phyloP scores from a whole-genome alignment of 35 echinoderm and acorn worm species.

The Nesometra sesokonis region DNA sequence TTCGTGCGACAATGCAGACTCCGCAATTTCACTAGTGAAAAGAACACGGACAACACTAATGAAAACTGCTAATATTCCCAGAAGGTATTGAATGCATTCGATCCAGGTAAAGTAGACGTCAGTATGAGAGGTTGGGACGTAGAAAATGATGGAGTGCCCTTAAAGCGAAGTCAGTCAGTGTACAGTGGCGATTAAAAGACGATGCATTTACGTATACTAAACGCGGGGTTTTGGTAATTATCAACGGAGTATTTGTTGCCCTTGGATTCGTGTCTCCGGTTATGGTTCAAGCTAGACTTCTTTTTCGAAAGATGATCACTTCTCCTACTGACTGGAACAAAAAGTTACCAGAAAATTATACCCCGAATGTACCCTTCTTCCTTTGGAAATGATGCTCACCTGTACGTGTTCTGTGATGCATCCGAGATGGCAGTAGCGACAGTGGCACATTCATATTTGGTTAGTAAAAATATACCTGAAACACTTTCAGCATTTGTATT shows the following conservation, averaged over 20 bases:
- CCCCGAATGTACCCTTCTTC: not conserved
- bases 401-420: no score
- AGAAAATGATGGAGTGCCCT: no score
- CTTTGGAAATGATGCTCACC: not conserved
- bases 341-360: not conserved
- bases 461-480: no score
- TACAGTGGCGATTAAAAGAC: conserved; percentile 13
- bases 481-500: no score
- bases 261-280: conserved; percentile 25
- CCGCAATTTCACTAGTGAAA: no score
- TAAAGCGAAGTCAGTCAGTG: not conserved
- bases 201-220: conserved; percentile 19
- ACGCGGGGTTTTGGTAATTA: conserved; percentile 10
- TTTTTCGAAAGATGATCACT: not conserved
- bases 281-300: not conserved
- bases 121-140: no score
- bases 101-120: no score
- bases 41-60: no score
- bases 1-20: no score
- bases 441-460: not conserved
- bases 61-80: no score
- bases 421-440: no score
- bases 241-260: conserved; percentile 29
- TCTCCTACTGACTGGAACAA: not conserved
- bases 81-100: no score